Base-by-base conservation (phyloP, 2,113 vertebrate genomes). In the Oriolus oriolus region DNA sequence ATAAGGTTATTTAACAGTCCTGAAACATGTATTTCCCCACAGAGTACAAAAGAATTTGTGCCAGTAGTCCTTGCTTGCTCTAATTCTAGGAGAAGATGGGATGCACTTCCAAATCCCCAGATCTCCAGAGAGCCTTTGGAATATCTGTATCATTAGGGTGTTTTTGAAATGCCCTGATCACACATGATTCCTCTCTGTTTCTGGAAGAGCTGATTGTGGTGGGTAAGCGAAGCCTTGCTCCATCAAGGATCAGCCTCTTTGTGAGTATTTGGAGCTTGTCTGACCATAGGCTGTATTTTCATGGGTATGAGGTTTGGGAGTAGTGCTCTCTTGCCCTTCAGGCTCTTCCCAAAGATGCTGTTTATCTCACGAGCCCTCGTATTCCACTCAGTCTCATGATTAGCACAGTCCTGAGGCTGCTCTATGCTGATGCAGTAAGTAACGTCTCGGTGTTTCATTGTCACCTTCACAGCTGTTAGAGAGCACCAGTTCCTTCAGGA, bases 391-490 rank as follows among this genome's bases (percentile, higher is more conserved):
- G 63, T 75, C 56, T 71, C 5, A 2, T 26, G 60, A 74, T 64
- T 31, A 63, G 60, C 65, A 2, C 37, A 41, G 50, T 68, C 37
- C 53, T 63, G 22, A 53, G 47, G 52, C 69, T 74, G 71, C 28
- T 59, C 56, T 57, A 63, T 1, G 5, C 87, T 68, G 42, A 54
- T 74, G 85, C 75, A 74, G 1, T 84, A 42, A 75, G 65, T 84
- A 74, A 90, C 0, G 0, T 89, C 77, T 73, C 1, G 23, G 61
- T 91, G 87, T 91, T 93, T 94, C 78, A 70, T 69, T 95, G 93
- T 91, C 95, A 92, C 95, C 85, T 96, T 90, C 5, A 0, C 93
- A 95, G 93, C 91, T 91, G 50, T 80, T 90, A 80, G 84, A 93
- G 93, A 64, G 64, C 87, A 57, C 57, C 57, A 39, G 49, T 31